Evolutionary conservation across 2,888 invertebrate genomes (phyloP), one percentile per base, ranked within the genome.

Genomic region (Gortyna flavago): DNA sequence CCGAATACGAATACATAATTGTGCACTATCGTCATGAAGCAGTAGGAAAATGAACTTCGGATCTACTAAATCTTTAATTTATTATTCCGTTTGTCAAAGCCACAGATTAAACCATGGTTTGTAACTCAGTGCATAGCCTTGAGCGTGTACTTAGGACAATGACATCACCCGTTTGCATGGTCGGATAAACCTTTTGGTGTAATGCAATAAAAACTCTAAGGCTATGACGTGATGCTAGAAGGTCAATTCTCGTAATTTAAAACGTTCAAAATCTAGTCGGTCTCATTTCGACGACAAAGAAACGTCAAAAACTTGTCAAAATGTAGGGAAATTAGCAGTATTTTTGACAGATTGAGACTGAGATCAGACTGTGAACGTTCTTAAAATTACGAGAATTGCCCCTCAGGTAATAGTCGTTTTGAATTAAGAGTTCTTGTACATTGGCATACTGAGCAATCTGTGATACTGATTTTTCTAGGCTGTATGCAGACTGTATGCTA

Each of bases 91-190:
- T 81, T 70, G 32, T 66, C 18, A 72, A 80, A 74, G 48, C 74
- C 41, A 44, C 62, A 57, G 25, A 41, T 44, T 74, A 74, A 65
- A 18, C 64, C 13, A 77, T 70, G 59, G 38, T 72, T 70, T 59
- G n/a, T 59, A n/a, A 32, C 66, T 69, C 35, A 35, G 29, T 64
- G 62, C 62, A n/a, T 70, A 78, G 75, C 90, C 91, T 91, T 91
- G 91, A 81, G 75, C 72, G 75, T 54, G 76, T 90, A 88, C 89
- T 90, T 86, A 90, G 91, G 90, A 86, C 91, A 90, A 89, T 93
- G 93, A 93, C 92, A 92, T 92, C 93, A 93, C 77, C 79, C 65
- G 29, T 80, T 86, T 80, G 84, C 88, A 87, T 85, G 86, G 79
- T 84, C 77, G 79, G 87, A 61, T 87, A 79, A 88, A 87, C 87